Base-by-base conservation (phyloP, 2,113 vertebrate genomes). In the Ctenodactylus gundi region DNA sequence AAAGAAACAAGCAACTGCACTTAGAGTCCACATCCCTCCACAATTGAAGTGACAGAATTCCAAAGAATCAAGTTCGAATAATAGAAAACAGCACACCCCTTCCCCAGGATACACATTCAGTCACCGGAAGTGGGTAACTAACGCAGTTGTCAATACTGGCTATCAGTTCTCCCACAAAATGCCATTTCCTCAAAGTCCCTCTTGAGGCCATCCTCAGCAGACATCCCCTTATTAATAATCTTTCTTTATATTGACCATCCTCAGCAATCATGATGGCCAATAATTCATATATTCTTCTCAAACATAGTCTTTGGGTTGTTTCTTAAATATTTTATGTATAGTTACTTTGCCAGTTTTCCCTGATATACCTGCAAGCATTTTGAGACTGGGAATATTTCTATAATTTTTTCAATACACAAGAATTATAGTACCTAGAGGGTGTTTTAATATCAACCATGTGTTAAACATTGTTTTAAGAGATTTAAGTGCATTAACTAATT, bases 1-100 rank as follows among this genome's bases (percentile, higher is more conserved):
- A 93, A 78, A 89, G 87, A 14, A 20, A 90, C 76, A 88, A 64
- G 60, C 73, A 55, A 53, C 65, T 92, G 90, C 67, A 95, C 75
- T 94, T 96, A 84, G 90, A 31, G 76, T 53, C 49, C 46, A 29
- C 4, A 25, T 20, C 41, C 36, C 31, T 12, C 29, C 62, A 49
- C 93, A 75, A n/a, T 41, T 6, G 2, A 84, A 62, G 31, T 46
- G 60, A 85, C 27, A 95, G 51, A 70, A 60, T 80, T 97, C 49
- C 55, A 51, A 84, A 82, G 72, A 95, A 86, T 58, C 53, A 27
- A 58, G 58, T 85, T 2, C 94, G 70, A 93, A 23, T 58, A 68
- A 60, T 51, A 88, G 51, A 94, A 92, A 94, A 82, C 10, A 86
- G 15, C 11, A 12, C 0, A 10, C 17, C 12, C 39, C 18, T 83